phyloP scores from a whole-genome alignment of 92 coral and sea anemone genomes.

The Porites evermanni region DNA sequence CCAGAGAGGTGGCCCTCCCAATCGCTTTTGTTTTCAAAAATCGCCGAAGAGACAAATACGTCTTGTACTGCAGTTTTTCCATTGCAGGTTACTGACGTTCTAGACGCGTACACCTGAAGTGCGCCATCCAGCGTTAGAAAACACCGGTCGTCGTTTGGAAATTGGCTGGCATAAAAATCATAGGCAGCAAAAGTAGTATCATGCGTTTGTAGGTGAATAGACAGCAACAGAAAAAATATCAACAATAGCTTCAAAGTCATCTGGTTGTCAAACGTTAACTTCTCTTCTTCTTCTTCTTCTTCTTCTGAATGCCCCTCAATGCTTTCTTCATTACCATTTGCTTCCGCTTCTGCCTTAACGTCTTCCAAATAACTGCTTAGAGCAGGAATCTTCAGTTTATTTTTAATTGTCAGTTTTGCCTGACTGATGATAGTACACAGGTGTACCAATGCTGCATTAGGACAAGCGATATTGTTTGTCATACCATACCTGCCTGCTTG shows the following conservation, averaged over 20 bases:
- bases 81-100: constrained; percentile 1
- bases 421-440: background rate
- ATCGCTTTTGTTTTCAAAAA: background rate
- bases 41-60: background rate
- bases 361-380: background rate
- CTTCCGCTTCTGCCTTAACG: background rate
- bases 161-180: background rate
- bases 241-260: background rate
- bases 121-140: background rate
- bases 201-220: background rate
- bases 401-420: background rate
- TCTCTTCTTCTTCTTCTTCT: too few species aligned
- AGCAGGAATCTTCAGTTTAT: background rate
- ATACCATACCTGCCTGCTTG: background rate
- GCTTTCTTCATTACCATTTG: too few species aligned
- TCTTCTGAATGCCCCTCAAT: background rate
- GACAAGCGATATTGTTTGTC: too few species aligned
- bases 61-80: constrained; percentile 35
- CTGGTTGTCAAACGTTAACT: background rate
- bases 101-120: constrained; percentile 26
- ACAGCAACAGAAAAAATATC: background rate
- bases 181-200: constrained; percentile 18
- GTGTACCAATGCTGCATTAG: background rate
- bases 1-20: background rate
- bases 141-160: background rate